Evolutionary conservation across 2,113 vertebrate genomes (phyloP), one percentile per base, ranked within the genome.

Genomic region (Chrysochloris asiatica): DNA sequence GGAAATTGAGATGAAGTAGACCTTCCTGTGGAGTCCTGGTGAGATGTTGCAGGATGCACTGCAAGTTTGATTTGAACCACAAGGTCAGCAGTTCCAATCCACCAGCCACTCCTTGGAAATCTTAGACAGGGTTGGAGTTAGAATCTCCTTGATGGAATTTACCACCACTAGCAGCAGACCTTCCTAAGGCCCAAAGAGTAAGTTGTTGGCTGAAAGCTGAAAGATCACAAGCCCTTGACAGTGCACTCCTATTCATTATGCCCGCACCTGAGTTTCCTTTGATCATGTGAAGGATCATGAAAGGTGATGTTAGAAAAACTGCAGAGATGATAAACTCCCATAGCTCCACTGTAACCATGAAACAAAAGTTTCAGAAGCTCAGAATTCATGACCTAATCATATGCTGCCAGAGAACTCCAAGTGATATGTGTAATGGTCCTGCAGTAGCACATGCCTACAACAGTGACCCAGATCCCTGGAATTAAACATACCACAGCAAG

Each of bases 401-500:
- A 6, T 59, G 10, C 4, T 88, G 9, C 36, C 52, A 0, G 0
- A 3, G 77, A 59, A 86, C 76, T 2, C 4, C 8, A 59, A 4
- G 13, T 43, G 88, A 90, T 52, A 19, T 6, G 6, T 16, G 67
- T 75, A 24, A 4, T 80, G 45, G n/a, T n/a, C n/a, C 52, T 54
- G 52, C 52, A 8, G 52, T 14, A 16, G 52, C 73, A 67, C 43
- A 87, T 92, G 76, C 88, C 24, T n/a, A n/a, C 67, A 92, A 73
- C 11, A 45, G 69, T 28, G 92, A 72, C 76, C 8, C 88, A 59
- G 89, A 28, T 22, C 33, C 65, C 84, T 65, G 71, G 14, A 22
- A 86, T 54, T 28, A 41, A 86, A 28, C 75, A 19, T 89, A 93
- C 71, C 82, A 92, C 86, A 84, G 4, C 28, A 81, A 95, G 72